phyloP scores from a whole-genome alignment of 2,888 invertebrate species.

The Mesochorus sp. region DNA sequence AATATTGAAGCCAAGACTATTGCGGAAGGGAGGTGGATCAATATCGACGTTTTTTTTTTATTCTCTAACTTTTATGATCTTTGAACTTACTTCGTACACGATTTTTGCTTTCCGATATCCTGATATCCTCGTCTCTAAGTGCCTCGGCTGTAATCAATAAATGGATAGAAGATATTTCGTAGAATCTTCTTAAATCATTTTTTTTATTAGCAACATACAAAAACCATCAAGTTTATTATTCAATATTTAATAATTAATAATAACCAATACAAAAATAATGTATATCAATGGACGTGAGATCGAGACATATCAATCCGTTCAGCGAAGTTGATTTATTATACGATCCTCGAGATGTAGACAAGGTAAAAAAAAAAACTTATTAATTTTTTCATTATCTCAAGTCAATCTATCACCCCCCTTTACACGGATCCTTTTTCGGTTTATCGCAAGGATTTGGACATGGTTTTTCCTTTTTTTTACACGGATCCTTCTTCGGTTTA shows the following conservation, averaged over 20 bases:
- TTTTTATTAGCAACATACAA: background rate
- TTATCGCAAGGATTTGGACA: constrained; percentile 38
- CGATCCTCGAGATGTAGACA: background rate
- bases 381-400: too few relatives aligned
- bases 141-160: constrained; percentile 55
- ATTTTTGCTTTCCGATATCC: constrained; percentile 23
- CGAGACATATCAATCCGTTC: too few relatives aligned
- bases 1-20: constrained; percentile 2
- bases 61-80: background rate
- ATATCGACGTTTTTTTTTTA: constrained; percentile 63
- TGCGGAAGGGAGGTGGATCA: constrained; percentile 78
- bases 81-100: constrained; percentile 55
- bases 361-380: too few relatives aligned
- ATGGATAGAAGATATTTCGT: constrained; percentile 17
- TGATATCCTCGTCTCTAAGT: constrained; percentile 30
- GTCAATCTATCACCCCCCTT: too few relatives aligned
- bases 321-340: background rate
- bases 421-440: constrained; percentile 41
- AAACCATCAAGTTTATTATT: too few relatives aligned
- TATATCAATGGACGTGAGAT: background rate
- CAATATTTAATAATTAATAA: too few relatives aligned
- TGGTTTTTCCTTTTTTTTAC: constrained; percentile 7
- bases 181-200: constrained; percentile 1
- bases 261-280: background rate
- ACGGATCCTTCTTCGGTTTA: constrained; percentile 26